Evolutionary conservation across 2,888 invertebrate species (phyloP).

Genomic region (Drosophila atripex): DNA sequence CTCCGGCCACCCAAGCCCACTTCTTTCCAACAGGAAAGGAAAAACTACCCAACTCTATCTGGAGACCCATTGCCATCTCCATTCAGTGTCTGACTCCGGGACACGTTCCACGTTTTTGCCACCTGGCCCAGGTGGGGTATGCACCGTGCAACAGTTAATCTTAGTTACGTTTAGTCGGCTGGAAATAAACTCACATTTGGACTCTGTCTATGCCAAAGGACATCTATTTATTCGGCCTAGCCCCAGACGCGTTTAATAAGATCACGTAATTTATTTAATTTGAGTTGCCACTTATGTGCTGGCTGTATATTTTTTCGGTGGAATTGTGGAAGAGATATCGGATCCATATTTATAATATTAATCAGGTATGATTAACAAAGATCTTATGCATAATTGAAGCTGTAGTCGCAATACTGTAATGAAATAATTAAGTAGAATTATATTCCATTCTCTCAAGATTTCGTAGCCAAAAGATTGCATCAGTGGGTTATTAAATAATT

Average conservation of each 20-base stretch:
- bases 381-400: no score
- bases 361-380: not conserved
- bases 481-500: no score
- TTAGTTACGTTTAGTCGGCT: conserved; percentile 71
- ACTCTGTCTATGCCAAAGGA: conserved; percentile 19
- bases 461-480: no score
- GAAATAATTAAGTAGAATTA: not conserved
- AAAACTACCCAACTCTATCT: conserved; percentile 14
- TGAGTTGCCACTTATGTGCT: conserved; percentile 32
- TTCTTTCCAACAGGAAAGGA: not conserved
- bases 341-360: conserved; percentile 29
- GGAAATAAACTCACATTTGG: conserved; percentile 72
- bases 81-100: conserved; percentile 36
- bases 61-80: conserved; percentile 3
- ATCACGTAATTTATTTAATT: conserved; percentile 77
- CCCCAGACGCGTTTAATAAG: conserved; percentile 62
- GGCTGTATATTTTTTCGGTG: conserved; percentile 7
- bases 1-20: not conserved
- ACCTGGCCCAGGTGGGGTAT: conserved; percentile 27
- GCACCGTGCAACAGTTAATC: conserved; percentile 75
- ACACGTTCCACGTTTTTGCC: conserved; percentile 46
- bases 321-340: not conserved
- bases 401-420: no score
- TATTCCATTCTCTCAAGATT: no score
- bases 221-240: conserved; percentile 20